phyloP scores from a whole-genome alignment of 37 sponge, comb jelly and placozoan genomes.

The Haliclona indistincta region DNA sequence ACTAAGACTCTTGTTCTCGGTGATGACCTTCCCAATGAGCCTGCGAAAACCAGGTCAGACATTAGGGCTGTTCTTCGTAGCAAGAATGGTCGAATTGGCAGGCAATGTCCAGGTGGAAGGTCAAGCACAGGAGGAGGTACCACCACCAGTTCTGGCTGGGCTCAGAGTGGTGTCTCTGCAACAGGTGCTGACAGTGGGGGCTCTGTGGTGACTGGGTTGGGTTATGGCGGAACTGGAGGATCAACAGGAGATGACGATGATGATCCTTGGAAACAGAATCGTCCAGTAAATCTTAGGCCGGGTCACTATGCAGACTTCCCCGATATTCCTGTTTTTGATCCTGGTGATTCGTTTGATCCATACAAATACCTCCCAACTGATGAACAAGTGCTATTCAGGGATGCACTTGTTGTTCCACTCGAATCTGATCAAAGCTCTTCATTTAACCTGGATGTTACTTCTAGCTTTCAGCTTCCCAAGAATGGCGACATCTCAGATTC shows the following conservation, averaged over 20 bases:
- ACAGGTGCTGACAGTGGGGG: too few relatives aligned
- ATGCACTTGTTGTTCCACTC: neutral
- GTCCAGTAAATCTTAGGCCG: neutral
- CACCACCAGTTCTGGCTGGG: neutral
- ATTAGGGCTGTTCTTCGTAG: neutral
- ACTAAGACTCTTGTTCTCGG: neutral
- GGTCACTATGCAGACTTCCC: conserved; percentile 7
- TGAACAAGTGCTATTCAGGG: neutral
- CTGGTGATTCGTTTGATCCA: neutral
- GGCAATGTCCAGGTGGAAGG: neutral
- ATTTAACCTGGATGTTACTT: neutral
- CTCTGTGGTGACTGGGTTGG: neutral
- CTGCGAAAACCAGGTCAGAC: too few relatives aligned
- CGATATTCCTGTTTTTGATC: neutral
- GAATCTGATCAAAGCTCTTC: neutral
- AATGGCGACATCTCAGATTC: conserved; percentile 1
- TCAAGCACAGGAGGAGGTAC: neutral
- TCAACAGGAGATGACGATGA: conserved; percentile 18
- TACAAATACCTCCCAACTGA: neutral
- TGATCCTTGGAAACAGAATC: conserved; percentile 4
- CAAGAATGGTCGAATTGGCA: neutral
- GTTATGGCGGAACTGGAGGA: conserved; percentile 4
- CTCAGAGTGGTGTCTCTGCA: too few relatives aligned
- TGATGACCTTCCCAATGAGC: conserved; percentile 1
- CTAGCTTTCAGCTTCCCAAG: neutral